Percentiles rank a stretch among this genome's conserved stretches.
phyloP scores from a whole-genome alignment of 2,797 vertebrate species.

The Neosalanx taihuensis region DNA sequence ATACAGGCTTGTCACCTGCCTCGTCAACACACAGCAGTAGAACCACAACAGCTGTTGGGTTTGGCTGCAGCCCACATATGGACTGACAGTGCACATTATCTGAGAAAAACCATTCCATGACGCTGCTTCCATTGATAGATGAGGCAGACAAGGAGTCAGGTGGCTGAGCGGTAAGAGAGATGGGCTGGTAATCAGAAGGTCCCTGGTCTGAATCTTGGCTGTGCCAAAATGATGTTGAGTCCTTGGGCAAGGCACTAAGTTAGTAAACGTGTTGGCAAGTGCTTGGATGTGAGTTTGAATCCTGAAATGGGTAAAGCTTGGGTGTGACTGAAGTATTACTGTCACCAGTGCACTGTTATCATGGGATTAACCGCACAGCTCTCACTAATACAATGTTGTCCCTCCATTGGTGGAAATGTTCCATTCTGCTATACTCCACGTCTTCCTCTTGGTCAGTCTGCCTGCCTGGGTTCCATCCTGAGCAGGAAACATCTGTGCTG shows the following conservation, averaged over 20 bases:
- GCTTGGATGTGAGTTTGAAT: no score
- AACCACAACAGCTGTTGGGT: not conserved
- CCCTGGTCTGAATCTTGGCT: no score
- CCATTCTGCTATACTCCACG: constrained; percentile 35
- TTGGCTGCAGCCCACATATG: not conserved
- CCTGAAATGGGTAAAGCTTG: no score
- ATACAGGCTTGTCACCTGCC: not conserved
- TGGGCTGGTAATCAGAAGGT: no score
- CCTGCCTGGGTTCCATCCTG: not conserved
- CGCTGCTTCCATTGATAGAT: constrained; percentile 16
- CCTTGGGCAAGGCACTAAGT: no score
- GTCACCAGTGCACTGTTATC: no score
- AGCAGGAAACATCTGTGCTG: constrained; percentile 69
- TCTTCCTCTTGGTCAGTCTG: constrained; percentile 38
- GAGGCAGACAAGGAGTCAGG: not conserved
- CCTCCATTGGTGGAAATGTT: not conserved
- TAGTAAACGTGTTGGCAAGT: no score
- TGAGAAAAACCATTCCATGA: constrained; percentile 19
- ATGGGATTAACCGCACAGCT: no score
- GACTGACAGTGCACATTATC: not conserved
- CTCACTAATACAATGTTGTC: not conserved
- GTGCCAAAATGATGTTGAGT: no score
- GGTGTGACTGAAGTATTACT: no score
- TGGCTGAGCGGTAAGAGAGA: no score
- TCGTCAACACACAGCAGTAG: not conserved